These are phyloP conservation scores for Amphimedon queenslandica DNA, from an alignment of 37 sponge, comb jelly and placozoan genomes.

Conservation along the genomic window DNA sequence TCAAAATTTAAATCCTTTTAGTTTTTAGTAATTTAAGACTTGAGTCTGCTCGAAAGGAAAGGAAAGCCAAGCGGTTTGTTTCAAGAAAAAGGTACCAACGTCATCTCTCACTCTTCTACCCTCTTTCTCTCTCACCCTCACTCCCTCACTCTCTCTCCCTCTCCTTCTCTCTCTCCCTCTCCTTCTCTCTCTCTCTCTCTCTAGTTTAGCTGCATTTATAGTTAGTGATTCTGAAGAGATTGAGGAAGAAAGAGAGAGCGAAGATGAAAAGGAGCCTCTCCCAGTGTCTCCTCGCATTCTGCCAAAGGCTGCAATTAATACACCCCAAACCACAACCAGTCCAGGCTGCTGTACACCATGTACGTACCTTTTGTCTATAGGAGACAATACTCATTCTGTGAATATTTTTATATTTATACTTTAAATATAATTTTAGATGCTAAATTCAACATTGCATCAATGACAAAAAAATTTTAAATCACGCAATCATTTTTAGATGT, in stretches of 20 bases:
- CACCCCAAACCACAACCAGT: not conserved
- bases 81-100: constrained; percentile 38
- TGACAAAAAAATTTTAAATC: too few relatives aligned
- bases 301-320: too few relatives aligned
- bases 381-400: too few relatives aligned
- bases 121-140: not conserved
- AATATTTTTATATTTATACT: not conserved
- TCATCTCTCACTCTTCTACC: not conserved
- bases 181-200: not conserved
- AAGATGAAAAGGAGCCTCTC: not conserved
- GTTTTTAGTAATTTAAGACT: constrained; percentile 37
- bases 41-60: constrained; percentile 25
- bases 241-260: not conserved
- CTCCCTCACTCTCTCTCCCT: not conserved
- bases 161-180: not conserved
- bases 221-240: constrained; percentile 60
- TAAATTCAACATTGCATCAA: too few relatives aligned
- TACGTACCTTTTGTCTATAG: too few relatives aligned
- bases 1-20: too few relatives aligned
- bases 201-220: constrained; percentile 39
- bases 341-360: constrained; percentile 7
- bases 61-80: not conserved
- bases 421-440: too few relatives aligned
- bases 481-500: too few relatives aligned
- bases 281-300: too few relatives aligned